Conservation (phyloP, 2,113 vertebrate genomes). For the Varanus komodoensis region DNA sequence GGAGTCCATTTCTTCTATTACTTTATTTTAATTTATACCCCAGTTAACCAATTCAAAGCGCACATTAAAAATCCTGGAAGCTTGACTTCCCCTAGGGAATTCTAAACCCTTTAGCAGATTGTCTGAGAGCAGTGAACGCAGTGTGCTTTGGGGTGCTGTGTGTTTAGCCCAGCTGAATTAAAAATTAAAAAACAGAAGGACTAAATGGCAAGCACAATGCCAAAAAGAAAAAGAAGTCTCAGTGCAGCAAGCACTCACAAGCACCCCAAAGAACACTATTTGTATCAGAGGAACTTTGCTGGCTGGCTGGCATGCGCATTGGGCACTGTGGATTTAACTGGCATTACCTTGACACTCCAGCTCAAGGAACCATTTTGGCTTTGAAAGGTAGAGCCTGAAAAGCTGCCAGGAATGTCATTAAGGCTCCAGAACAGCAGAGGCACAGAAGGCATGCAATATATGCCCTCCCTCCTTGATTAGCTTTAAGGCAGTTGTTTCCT, state of each 20-base stretch:
- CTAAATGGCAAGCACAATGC: conserved; percentile 41
- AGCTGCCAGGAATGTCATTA: too few species aligned
- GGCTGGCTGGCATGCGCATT: too few species aligned
- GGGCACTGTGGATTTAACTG: too few species aligned
- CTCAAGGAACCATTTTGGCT: too few species aligned
- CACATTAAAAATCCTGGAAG: conserved; percentile 46
- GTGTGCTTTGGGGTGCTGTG: neutral
- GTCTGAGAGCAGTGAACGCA: conserved; percentile 27
- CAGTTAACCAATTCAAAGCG: conserved; percentile 64
- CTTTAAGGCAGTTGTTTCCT: too few species aligned
- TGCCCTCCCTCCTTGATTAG: too few species aligned
- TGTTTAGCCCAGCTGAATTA: conserved; percentile 36
- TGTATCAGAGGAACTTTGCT: too few species aligned
- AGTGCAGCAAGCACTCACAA: neutral
- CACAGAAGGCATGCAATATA: too few species aligned
- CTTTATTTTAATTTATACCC: conserved; percentile 63
- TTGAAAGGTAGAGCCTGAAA: too few species aligned
- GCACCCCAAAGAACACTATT: neutral
- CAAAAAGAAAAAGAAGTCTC: neutral
- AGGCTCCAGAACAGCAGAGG: too few species aligned
- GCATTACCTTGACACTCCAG: too few species aligned
- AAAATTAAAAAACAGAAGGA: conserved; percentile 43
- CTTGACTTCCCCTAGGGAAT: conserved; percentile 39
- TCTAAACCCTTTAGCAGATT: conserved; percentile 50
- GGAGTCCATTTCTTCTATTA: conserved; percentile 47